Conservation (phyloP, 2,797 vertebrate genomes). For the Parauchenoglanis punctatus region DNA sequence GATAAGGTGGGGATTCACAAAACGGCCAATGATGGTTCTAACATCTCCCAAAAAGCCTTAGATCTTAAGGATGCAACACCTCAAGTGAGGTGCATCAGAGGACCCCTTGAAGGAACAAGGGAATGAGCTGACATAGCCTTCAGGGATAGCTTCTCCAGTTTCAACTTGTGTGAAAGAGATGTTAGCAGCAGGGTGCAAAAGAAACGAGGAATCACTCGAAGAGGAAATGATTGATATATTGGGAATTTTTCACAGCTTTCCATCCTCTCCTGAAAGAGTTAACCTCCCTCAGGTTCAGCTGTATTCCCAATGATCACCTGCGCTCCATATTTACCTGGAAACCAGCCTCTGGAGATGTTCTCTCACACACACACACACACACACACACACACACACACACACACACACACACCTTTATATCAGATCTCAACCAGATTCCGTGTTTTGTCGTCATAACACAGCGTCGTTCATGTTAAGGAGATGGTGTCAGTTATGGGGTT, state of each 20-base stretch:
- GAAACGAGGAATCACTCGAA: not conserved
- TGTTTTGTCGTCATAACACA: not conserved
- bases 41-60: not conserved
- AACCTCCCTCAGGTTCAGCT: not conserved
- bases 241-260: not conserved
- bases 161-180: not conserved
- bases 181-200: not conserved
- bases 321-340: slow-evolving; percentile 6
- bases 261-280: not conserved
- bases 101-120: not conserved
- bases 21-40: not conserved
- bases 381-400: slow-evolving; percentile 1
- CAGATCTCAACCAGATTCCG: not conserved
- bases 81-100: not conserved
- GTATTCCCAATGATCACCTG: slow-evolving; percentile 9
- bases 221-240: too few relatives aligned
- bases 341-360: slow-evolving; percentile 10
- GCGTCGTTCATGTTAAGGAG: slow-evolving; percentile 29
- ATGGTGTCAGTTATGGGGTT: slow-evolving; percentile 17
- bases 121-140: not conserved
- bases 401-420: not conserved
- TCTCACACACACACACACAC: not conserved
- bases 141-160: not conserved
- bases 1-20: not conserved
- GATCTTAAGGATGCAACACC: not conserved